Base-by-base conservation (phyloP, 1,140 invertebrate genomes). In the Neodiprion fabricii region DNA sequence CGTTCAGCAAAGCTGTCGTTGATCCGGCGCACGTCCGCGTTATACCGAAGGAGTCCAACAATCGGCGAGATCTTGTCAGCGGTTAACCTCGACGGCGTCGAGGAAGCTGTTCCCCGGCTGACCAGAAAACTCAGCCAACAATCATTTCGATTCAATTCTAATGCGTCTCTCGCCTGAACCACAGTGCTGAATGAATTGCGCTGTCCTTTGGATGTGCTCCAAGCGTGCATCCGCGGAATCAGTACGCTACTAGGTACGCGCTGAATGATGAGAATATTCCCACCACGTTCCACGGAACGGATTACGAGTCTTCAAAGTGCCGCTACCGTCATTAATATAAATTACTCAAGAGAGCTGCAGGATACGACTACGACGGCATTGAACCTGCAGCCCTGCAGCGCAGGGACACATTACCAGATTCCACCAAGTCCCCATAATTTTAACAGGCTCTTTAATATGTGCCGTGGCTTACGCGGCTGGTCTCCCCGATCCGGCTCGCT, bases 351-450 rank as follows among this genome's bases (percentile, higher is more conserved):
- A 53, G 23, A 40, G 28, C 28, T 40, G 28, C 28, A 40, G 28
- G 28, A 40, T 40, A 61, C 53, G 11, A 47, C 40, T 9, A 72
- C 47, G 40, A 72, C 65, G 68, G 68, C 71, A 69, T 75, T 72
- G 74, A 75, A 73, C 71, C 78, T 75, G 61, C 72, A 17, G 23
- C 53, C 70, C 66, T 68, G 21, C 53, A 61, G 61, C 65, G 61
- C 72, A 73, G 67, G 14, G 67, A 23, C 84, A 74, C 82, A 84
- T 83, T 84, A 85, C 77, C 80, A 79, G 82, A 83, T 86, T 83
- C 81, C 79, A 78, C 75, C 82, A 85, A 86, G 85, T 85, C 83
- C 80, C 83, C 84, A 85, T 88, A 84, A 88, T 87, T 87, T 86
- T 86, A 84, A 61, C 53, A 61, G 82, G 81, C 81, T 83, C 80